Base-by-base conservation (phyloP, 2,113 vertebrate species). In the Brachypodius melanocephalos region DNA sequence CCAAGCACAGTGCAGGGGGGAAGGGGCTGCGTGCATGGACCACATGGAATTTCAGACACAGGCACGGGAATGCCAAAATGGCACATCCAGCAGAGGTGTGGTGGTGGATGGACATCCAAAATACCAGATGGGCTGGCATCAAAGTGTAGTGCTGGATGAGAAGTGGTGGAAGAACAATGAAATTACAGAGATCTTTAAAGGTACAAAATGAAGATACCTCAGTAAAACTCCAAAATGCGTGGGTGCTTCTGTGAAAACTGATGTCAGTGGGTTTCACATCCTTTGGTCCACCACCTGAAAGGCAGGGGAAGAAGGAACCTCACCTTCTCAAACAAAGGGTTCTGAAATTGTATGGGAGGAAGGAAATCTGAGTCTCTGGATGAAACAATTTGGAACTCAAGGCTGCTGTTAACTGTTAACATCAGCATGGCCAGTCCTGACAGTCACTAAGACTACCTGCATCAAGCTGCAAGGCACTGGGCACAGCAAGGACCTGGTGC, bases 11-110 rank as follows among this genome's bases (percentile, higher is more conserved):
- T 3, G 59, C 43, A 4, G 43, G 13, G 51, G 32, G 28, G 36
- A 15, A 17, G 58, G 25, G 58, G 2, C 43, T 52, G 54, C 0
- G 0, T 3, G 32, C 24, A 1, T 0, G 3, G n/a, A 34, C 4
- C 42, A 0, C 0, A 32, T 16, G 54, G 22, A 16, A 6, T 19
- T 25, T 46, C 22, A 61, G 48, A 13, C 10, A 9, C 12, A 12
- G 78, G 28, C 8, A 1, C 13, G 17, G 22, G 1, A 20, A 1
- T 36, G 55, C 75, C 88, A 67, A 15, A 57, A 14, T 34, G 21
- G 2, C 59, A 14, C 3, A 0, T 54, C 88, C 45, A 3, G 4
- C 15, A 0, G 32, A 26, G 40, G 17, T 31, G 2, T 17, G 31
- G 8, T 21, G 54, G 26, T 78, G 72, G 26, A 29, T 3, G 8